phyloP scores from a whole-genome alignment of 1,140 invertebrate species.

The Leptinotarsa defecta region DNA sequence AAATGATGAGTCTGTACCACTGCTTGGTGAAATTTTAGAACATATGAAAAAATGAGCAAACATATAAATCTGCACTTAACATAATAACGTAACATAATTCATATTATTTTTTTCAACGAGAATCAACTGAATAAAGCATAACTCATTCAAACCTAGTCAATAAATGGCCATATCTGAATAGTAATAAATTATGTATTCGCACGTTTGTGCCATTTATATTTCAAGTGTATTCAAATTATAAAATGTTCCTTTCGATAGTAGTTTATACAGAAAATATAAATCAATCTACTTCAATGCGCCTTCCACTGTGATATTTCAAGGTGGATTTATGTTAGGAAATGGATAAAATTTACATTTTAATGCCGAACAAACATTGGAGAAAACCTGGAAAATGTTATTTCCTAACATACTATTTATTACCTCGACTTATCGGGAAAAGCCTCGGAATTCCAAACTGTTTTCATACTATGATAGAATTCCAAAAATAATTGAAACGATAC shows the following conservation, averaged over 20 bases:
- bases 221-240: constrained; percentile 17
- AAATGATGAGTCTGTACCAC: too few species aligned
- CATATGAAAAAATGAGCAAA: too few species aligned
- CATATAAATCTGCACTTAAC: too few species aligned
- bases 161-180: not conserved
- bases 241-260: constrained; percentile 24
- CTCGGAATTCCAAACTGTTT: not conserved
- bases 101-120: not conserved
- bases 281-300: constrained; percentile 36
- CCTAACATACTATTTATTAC: constrained; percentile 37
- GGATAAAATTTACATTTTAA: constrained; percentile 48
- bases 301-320: constrained; percentile 40
- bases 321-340: constrained; percentile 43
- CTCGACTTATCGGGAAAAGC: constrained; percentile 27
- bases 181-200: constrained; percentile 15
- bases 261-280: constrained; percentile 35
- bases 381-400: constrained; percentile 42
- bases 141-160: not conserved
- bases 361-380: constrained; percentile 44
- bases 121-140: not conserved
- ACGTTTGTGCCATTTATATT: constrained; percentile 20
- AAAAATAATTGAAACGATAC: not conserved
- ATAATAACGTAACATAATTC: too few species aligned
- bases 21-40: too few species aligned
- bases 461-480: not conserved